Evolutionary conservation across 2,113 vertebrate species (phyloP), one percentile per base, ranked within the genome.

Genomic region (Camelus dromedarius): DNA sequence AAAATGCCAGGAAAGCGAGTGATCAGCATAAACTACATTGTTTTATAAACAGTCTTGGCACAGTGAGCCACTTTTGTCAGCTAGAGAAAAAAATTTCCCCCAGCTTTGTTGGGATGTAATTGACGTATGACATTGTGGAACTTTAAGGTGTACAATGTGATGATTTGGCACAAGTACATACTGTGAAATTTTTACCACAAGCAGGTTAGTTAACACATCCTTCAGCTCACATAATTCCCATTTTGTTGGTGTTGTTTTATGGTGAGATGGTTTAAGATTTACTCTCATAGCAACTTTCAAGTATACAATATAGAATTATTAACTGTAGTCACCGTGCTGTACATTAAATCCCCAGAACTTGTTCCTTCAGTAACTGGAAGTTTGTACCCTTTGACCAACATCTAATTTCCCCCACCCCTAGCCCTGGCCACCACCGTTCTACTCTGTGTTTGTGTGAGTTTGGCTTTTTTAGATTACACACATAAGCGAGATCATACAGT

Each of bases 121-220:
- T 66, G 58, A 76, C 28, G 2, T 24, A 26, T 14, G 42, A 46
- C 54, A 20, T 26, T 32, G 48, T 46, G 58, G 64, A 46, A 28
- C 48, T 76, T 16, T 66, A 9, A 54, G 19, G 60, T 30, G 32
- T 18, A 42, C 80, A 66, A 15, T 6, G 81, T 66, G n/a, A 46
- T 19, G 10, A 32, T 52, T 30, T 32, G 56, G 76, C 19, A 22
- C n/a, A 16, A 0, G 3, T 19, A n/a, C 11, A 6, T 50, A 5
- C 32, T 52, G 46, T 48, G 26, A 48, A 50, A 28, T 42, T 35
- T 84, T 73, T 73, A 64, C 67, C 32, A 32, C 58, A 24, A 75
- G 66, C 35, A 64, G 69, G 24, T 52, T 64, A 38, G 79, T 73
- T 73, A 73, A 32, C 46, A 24, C 56, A 32, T 52, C 80, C 90